Evolutionary conservation across 2,113 vertebrate species (phyloP).

Genomic region (Pelecanus crispus): DNA sequence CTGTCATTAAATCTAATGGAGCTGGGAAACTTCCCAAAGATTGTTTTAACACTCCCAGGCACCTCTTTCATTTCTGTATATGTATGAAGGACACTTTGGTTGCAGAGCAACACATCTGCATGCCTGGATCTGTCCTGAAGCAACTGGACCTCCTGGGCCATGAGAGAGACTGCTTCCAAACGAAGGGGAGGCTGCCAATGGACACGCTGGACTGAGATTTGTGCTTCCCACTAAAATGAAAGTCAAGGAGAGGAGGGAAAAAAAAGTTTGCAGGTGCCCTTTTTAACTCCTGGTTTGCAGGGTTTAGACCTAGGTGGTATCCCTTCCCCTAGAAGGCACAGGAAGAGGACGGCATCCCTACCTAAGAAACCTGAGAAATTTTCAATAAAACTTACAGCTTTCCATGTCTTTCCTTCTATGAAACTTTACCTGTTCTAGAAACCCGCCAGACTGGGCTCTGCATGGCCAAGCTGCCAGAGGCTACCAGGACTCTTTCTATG

Average conservation of each 20-base stretch:
- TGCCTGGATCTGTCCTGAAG: not conserved
- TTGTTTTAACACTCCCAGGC: not conserved
- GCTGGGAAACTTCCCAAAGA: conserved; percentile 35
- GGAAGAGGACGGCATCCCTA: fast-evolving
- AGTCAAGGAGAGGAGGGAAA: not conserved
- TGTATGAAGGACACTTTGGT: not conserved
- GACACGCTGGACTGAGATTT: not conserved
- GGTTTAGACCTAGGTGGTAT: not conserved
- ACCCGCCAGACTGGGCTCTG: not conserved
- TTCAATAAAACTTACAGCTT: not conserved
- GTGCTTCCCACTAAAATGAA: not conserved
- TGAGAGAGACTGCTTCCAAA: not conserved
- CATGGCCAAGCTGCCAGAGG: not conserved
- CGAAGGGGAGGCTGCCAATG: not conserved
- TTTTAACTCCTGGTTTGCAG: not conserved
- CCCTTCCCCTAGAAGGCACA: not conserved
- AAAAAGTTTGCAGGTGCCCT: not conserved
- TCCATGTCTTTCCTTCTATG: not conserved
- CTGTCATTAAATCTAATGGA: conserved; percentile 6
- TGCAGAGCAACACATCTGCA: not conserved
- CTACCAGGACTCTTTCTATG: not conserved
- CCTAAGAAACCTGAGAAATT: not conserved
- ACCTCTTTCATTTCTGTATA: not conserved
- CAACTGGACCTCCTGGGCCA: not conserved
- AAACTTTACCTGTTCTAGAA: not conserved